These are phyloP conservation scores for Sus scrofa DNA, from an alignment of 2,113 vertebrate genomes.

Conservation along the genomic window DNA sequence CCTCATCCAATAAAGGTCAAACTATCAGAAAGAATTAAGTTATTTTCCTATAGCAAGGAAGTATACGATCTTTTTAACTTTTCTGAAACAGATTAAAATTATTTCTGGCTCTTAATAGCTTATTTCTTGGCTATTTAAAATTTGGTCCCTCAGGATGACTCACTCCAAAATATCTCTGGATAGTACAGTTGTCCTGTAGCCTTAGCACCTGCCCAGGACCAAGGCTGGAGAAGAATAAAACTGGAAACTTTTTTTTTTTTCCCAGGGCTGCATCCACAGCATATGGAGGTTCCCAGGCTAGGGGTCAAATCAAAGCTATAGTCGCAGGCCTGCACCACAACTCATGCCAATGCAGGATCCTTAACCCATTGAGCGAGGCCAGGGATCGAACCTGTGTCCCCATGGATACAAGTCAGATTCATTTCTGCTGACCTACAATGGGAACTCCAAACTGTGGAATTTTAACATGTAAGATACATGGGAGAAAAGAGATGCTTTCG, in stretches of 20 bases:
- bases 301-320: too few relatives aligned
- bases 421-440: too few relatives aligned
- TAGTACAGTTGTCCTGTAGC: not conserved
- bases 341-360: too few relatives aligned
- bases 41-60: slow-evolving; percentile 48
- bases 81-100: slow-evolving; percentile 58
- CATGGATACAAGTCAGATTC: too few relatives aligned
- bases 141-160: slow-evolving; percentile 25
- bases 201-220: slow-evolving; percentile 4
- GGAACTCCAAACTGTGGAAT: not conserved
- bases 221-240: slow-evolving; percentile 44
- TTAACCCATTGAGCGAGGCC: too few relatives aligned
- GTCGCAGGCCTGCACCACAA: too few relatives aligned
- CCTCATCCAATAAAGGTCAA: slow-evolving; percentile 58
- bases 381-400: too few relatives aligned
- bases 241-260: not conserved
- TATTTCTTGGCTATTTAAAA: slow-evolving; percentile 45
- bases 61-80: not conserved
- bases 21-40: slow-evolving; percentile 37
- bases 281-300: too few relatives aligned
- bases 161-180: slow-evolving; percentile 4
- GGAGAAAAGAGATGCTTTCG: slow-evolving; percentile 42
- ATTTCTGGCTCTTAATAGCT: slow-evolving; percentile 18
- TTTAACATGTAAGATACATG: not conserved
- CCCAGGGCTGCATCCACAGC: too few relatives aligned